Percentiles rank a stretch among this genome's conserved stretches.
phyloP scores from a whole-genome alignment of 2,888 invertebrate genomes.

The Icerya purchasi region DNA sequence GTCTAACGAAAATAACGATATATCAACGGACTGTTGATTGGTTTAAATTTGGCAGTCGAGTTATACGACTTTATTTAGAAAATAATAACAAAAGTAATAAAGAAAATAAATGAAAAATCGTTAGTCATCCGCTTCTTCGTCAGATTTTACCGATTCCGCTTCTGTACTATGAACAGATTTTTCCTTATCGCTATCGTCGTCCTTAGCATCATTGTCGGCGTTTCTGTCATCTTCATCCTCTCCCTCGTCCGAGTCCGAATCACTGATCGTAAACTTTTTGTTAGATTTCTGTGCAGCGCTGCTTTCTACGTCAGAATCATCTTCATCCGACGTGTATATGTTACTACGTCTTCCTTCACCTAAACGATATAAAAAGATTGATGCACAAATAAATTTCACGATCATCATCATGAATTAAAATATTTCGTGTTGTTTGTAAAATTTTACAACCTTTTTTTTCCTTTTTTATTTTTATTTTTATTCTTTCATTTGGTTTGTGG shows the following conservation, averaged over 20 bases:
- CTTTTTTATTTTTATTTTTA: too few species aligned
- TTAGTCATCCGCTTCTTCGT: background rate
- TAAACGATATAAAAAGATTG: background rate
- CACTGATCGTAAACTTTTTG: background rate
- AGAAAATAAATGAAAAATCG: too few species aligned
- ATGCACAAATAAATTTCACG: background rate
- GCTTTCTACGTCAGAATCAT: slow-evolving; percentile 6
- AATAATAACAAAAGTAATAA: too few species aligned
- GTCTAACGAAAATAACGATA: too few species aligned
- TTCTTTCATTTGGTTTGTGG: too few species aligned
- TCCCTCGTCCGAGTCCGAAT: slow-evolving; percentile 4
- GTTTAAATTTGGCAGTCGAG: too few species aligned
- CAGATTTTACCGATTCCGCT: background rate
- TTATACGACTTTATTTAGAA: too few species aligned
- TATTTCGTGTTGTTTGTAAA: too few species aligned
- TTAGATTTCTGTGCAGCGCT: slow-evolving; percentile 6
- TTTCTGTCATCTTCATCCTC: background rate
- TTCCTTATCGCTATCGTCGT: slow-evolving; percentile 1
- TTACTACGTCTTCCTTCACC: slow-evolving; percentile 2
- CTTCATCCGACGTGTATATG: slow-evolving; percentile 11
- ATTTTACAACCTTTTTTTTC: too few species aligned
- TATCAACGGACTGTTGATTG: too few species aligned
- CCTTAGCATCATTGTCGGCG: background rate
- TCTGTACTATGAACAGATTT: slow-evolving; percentile 4
- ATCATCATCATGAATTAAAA: too few species aligned